Base-by-base conservation (phyloP, 2,113 vertebrate species). In the Pitta sordida region DNA sequence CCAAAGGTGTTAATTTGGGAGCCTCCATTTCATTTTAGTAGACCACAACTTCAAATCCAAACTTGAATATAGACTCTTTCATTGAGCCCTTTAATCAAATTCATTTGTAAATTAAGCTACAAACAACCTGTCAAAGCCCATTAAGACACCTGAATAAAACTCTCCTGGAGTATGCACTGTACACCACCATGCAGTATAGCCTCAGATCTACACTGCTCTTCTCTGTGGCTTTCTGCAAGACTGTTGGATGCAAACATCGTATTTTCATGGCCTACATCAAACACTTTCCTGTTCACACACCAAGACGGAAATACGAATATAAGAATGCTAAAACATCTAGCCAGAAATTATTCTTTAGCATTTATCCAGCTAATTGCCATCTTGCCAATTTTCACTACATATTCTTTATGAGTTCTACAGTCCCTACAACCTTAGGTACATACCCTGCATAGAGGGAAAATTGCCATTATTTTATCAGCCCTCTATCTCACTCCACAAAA, bases 51-150 rank as follows among this genome's bases (percentile, higher is more conserved):
- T 55, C 75, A 93, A 88, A 88, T 93, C 79, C 64, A 26, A 85
- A 82, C 70, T 77, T 58, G 74, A 74, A 82, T 60, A 65, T 26
- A 80, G 70, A 74, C 83, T 63, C 86, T 86, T 94, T 88, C 71
- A 87, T 59, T 94, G 82, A 58, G 63, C 34, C 49, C 82, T 88
- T 82, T 52, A 75, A 94, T 94, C 67, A 83, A 82, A 67, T 62
- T 60, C 41, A 65, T 86, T 75, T 84, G 71, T 41, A 86, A 84
- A 94, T 91, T 70, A 90, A 82, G 62, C 64, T 94, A 62, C 88
- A 51, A 88, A 63, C 55, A 71, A 59, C 74, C 37, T 94, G 71
- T 90, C 87, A 94, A 94, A 94, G 82, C 27, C 60, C 70, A 75
- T 81, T 76, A 69, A 76, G 58, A 88, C 41, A 63, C 32, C 74